Percentiles rank a stretch among this genome's conserved stretches.
Evolutionary conservation across 2,888 invertebrate species (phyloP).

Genomic region (Plemyria rubiginata): DNA sequence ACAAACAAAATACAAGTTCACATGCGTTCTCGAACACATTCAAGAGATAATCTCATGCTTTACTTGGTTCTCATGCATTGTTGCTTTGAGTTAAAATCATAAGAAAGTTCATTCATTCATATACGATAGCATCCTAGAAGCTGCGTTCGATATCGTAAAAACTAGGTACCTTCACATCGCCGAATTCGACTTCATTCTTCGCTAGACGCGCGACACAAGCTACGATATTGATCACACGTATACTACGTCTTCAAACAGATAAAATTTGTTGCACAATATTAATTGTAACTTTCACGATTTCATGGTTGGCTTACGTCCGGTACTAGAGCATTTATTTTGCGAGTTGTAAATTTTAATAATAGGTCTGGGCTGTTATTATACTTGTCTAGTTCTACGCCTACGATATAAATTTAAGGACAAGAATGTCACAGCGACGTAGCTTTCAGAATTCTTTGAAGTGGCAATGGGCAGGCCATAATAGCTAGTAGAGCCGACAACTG

Average conservation of each 20-base stretch:
- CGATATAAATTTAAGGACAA: constrained; percentile 28
- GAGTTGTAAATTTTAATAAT: constrained; percentile 37
- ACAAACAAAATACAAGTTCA: background rate
- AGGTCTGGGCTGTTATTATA: constrained; percentile 13
- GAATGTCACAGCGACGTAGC: background rate
- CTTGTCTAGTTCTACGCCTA: constrained; percentile 14
- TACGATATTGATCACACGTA: constrained; percentile 52
- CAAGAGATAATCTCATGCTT: constrained; percentile 33
- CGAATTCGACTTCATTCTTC: constrained; percentile 56
- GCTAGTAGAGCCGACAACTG: too few relatives aligned
- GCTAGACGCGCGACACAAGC: constrained; percentile 67
- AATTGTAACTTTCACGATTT: constrained; percentile 53
- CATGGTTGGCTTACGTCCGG: constrained; percentile 46
- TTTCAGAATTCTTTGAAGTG: too few relatives aligned
- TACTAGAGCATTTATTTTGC: constrained; percentile 36
- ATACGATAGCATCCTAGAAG: constrained; percentile 53
- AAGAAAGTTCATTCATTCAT: constrained; percentile 67
- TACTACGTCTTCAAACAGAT: constrained; percentile 45
- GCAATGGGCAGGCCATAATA: too few relatives aligned
- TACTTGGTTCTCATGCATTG: constrained; percentile 41
- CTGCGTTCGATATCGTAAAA: constrained; percentile 47
- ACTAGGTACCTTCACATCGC: constrained; percentile 45
- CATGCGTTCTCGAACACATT: constrained; percentile 20
- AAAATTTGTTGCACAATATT: constrained; percentile 51
- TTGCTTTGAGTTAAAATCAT: constrained; percentile 51